These are phyloP conservation scores for Sycobia sp. DNA, from an alignment of 1,140 invertebrate species.

Conservation along the genomic window DNA sequence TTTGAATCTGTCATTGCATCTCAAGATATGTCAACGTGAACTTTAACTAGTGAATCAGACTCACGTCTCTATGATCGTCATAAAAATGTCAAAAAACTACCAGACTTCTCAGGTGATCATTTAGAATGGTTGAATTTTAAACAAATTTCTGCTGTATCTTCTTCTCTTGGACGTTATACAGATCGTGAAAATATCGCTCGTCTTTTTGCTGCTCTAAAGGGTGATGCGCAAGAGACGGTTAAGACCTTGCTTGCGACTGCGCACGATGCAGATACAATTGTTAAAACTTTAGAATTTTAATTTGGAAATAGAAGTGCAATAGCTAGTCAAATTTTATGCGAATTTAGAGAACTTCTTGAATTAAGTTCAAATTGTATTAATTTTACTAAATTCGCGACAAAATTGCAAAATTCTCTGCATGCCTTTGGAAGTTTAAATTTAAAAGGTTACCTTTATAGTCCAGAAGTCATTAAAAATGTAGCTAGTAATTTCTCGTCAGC, in stretches of 20 bases:
- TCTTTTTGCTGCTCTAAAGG: neutral
- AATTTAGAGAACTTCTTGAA: neutral
- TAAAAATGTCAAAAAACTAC: too few species aligned
- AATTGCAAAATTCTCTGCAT: neutral
- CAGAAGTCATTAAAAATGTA: neutral
- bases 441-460: neutral
- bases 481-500: slow-evolving; percentile 13
- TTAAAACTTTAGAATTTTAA: neutral
- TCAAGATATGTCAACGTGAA: too few species aligned
- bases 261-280: neutral
- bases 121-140: neutral
- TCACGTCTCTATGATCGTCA: too few species aligned
- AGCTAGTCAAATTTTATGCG: neutral
- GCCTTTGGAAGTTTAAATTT: neutral
- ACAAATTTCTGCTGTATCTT: neutral
- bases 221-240: neutral
- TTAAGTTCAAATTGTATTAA: neutral
- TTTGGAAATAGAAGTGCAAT: neutral
- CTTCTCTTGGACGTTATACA: neutral
- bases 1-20: too few species aligned
- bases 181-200: neutral
- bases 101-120: neutral
- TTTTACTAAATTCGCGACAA: neutral
- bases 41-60: too few species aligned
- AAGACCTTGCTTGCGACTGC: neutral